Percentiles rank a stretch among this genome's conserved stretches.
These are phyloP conservation scores for Anastrepha obliqua DNA, from an alignment of 1,140 invertebrate species.

Conservation along the genomic window DNA sequence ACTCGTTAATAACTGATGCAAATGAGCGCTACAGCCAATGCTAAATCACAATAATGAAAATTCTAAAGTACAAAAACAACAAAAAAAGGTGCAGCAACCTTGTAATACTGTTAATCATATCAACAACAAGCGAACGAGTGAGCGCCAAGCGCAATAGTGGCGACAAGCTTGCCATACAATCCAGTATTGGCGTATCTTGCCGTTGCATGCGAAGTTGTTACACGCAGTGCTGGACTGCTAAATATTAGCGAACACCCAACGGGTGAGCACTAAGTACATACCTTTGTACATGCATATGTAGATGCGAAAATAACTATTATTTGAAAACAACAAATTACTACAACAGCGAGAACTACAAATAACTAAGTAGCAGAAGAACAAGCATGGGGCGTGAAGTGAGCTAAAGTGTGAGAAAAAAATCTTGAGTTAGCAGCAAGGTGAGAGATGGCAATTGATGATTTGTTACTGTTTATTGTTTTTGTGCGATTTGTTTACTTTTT, in stretches of 20 bases:
- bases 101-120: constrained; percentile 23
- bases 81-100: background rate
- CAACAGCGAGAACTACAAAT: too few species aligned
- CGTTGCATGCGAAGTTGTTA: constrained; percentile 16
- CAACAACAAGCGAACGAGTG: background rate
- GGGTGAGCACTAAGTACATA: too few species aligned
- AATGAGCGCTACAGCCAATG: too few species aligned
- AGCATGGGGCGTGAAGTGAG: constrained; percentile 37
- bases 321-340: background rate
- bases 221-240: constrained; percentile 8
- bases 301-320: background rate
- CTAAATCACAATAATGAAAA: too few species aligned
- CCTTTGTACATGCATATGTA: too few species aligned
- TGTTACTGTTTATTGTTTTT: constrained; percentile 1
- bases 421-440: background rate
- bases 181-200: background rate
- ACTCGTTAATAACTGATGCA: too few species aligned
- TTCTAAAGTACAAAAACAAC: background rate
- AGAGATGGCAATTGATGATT: background rate
- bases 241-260: constrained; percentile 44
- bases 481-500: background rate
- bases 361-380: background rate
- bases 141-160: background rate
- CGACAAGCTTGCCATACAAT: too few species aligned
- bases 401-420: constrained; percentile 18